Conservation (phyloP, 2,113 vertebrate species). For the Fregata magnificens region DNA sequence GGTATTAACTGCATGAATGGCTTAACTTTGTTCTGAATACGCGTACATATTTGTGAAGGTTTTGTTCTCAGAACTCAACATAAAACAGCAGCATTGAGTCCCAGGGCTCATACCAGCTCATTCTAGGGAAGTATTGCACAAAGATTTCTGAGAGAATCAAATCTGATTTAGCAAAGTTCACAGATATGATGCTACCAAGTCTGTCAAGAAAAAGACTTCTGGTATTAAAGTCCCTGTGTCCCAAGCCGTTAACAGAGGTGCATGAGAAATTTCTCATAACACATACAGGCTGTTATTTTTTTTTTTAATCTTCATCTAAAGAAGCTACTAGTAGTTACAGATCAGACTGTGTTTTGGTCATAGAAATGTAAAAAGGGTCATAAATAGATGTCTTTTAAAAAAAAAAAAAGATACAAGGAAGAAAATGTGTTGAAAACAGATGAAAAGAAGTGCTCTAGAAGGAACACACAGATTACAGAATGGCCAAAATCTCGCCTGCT, state of each 20-base stretch:
- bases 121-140: not conserved
- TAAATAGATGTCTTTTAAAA: not conserved
- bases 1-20: not conserved
- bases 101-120: not conserved
- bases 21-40: not conserved
- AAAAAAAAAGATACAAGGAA: not conserved
- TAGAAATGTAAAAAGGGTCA: not conserved
- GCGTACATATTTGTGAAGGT: not conserved
- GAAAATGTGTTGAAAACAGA: not conserved
- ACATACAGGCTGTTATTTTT: rapidly evolving
- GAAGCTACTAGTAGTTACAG: not conserved
- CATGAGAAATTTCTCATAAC: not conserved
- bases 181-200: not conserved
- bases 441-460: not conserved
- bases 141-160: not conserved
- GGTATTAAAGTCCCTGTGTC: no score
- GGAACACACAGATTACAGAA: not conserved
- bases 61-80: not conserved
- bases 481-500: not conserved
- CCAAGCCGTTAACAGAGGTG: not conserved
- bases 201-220: not conserved
- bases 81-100: not conserved
- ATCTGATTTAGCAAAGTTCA: not conserved
- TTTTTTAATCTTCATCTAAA: not conserved
- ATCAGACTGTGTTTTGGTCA: not conserved